Evolutionary conservation across 2,888 invertebrate species (phyloP), one percentile per base, ranked within the genome.

Genomic region (Rotaria sp.): DNA sequence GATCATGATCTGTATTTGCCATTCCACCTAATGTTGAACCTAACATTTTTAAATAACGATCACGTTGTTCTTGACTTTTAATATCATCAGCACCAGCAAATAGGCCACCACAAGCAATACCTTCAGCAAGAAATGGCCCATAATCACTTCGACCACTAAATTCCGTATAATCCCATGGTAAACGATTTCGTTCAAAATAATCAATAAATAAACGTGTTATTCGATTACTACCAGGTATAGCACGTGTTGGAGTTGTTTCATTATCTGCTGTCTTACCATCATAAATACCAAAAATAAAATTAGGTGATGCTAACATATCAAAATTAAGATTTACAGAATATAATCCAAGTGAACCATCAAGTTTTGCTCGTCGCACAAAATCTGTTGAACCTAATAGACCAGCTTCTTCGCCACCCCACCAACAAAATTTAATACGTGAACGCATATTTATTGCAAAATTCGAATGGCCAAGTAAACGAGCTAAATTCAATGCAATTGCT

Each of bases 91-190:
- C 80, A 45, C 80, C 80, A 11, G 45, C 8, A 26, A 45, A 45
- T n/a, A 80, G 21, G 1, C 80, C 80, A 15, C 45, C 41, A 45
- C 80, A 80, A 26, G 80, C 80, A 45, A 80, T 80, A 45, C 80
- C 80, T 80, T 80, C 80, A 45, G 80, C 80, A n/a, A 80, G n/a
- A 80, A 80, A 80, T 26, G 80, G 80, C 13, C 80, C 80, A 80
- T 80, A 80, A 80, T 80, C 80, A 80, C 80, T 80, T 80, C 80
- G 80, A 80, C 80, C 80, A 80, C 45, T 45, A n/a, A 80, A 80
- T 24, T 80, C 45, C 11, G 80, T 80, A 41, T 45, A 45, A 45
- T 80, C 80, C 80, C 80, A 80, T 80, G 80, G 80, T 45, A 45
- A n/a, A 26, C 45, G 41, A 45, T 80, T 80, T 26, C 15, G 41